Base-by-base conservation (phyloP, 2,113 vertebrate species). In the Hucho hucho region DNA sequence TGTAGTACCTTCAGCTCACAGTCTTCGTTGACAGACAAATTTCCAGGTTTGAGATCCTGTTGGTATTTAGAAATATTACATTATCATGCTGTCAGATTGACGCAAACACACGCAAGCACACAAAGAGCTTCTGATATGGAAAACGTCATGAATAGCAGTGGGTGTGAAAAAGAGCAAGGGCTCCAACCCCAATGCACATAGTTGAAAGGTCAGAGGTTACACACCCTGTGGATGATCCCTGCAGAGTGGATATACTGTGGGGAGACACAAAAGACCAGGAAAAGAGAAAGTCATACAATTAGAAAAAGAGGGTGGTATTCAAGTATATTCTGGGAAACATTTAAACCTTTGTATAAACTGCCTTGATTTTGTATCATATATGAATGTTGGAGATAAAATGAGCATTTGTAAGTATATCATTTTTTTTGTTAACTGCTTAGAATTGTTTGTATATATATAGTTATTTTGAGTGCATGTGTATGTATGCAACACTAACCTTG, bases 41-140 rank as follows among this genome's bases (percentile, higher is more conserved):
- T 99, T 75, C 97, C 94, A 12, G 97, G 97, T 87, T 99, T 99
- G 47, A 98, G 94, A 85, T 99, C 97, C 97, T 99, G 84, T 37
- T 64, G 65, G n/a, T 37, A 69, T 26, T 26, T 43, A 80, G 11
- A 61, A 61, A 49, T 11, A 75, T n/a, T 22, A 61, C 58, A 61
- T 61, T 24, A 61, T 22, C n/a, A 61, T 61, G 20, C 13, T 22
- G 58, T 6, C 20, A 22, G 58, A 61, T 13, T 26, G 13, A 22
- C 14, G 1, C 22, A 78, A 47, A 75, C 29, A 64, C n/a, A 46
- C 43, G 6, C 22, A 65, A 26, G 18, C 68, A 16, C n/a, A 65
- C 64, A 67, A 18, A 77, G 64, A 75, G 58, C 75, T 70, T 58
- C 5, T 7, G 58, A 76, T 80, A 81, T 82, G 84, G 78, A 83